phyloP scores from a whole-genome alignment of 2,888 invertebrate species.

The Perizoma flavofasciatum region DNA sequence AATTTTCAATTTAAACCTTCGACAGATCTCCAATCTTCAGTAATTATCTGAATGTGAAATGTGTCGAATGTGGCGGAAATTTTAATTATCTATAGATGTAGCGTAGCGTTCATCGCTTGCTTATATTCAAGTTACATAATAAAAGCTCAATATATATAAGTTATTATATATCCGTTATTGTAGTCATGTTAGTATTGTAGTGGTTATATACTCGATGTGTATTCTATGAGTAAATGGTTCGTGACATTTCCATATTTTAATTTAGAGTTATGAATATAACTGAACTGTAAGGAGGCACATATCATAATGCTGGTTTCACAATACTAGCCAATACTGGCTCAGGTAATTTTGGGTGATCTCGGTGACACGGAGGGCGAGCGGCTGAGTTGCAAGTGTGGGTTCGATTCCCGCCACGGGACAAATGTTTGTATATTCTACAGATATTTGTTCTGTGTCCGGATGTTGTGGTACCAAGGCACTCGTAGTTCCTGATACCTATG shows the following conservation, averaged over 20 bases:
- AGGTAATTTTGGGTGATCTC: background rate
- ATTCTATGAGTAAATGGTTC: constrained; percentile 72
- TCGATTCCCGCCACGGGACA: too few species aligned
- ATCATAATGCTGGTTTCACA: constrained; percentile 56
- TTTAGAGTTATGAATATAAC: constrained; percentile 40
- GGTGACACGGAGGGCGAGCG: too few species aligned
- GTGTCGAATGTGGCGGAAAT: too few species aligned
- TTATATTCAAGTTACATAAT: constrained; percentile 63
- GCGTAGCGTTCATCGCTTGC: background rate
- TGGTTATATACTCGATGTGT: constrained; percentile 59
- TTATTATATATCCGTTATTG: constrained; percentile 34
- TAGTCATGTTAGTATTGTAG: constrained; percentile 37
- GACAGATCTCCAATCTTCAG: too few species aligned
- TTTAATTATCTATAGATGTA: too few species aligned
- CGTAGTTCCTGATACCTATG: too few species aligned
- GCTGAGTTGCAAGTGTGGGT: too few species aligned
- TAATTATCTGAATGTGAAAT: too few species aligned
- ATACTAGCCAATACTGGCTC: constrained; percentile 31
- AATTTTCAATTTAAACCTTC: constrained; percentile 3
- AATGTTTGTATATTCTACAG: too few species aligned
- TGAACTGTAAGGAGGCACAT: constrained; percentile 55
- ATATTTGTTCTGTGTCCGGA: too few species aligned
- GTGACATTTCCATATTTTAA: constrained; percentile 77
- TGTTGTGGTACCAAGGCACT: too few species aligned
- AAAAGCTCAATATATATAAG: constrained; percentile 56